Conservation (phyloP, 92 coral and sea anemone genomes). For the Epizoanthus rinbou region DNA sequence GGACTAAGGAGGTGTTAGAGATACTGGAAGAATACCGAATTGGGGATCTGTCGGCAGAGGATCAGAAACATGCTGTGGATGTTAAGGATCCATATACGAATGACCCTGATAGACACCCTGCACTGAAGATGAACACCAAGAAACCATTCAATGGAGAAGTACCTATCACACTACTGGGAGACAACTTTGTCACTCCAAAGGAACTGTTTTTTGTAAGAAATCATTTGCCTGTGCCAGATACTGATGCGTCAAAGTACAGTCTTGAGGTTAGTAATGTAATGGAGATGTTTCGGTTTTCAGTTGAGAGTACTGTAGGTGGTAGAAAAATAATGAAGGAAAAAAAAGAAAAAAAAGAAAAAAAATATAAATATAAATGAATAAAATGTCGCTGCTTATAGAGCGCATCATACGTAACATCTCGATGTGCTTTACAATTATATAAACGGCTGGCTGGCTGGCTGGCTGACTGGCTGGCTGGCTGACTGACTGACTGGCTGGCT, state of each 20-base stretch:
- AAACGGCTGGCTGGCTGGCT: too few relatives aligned
- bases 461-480: too few relatives aligned
- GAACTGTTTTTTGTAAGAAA: constrained; percentile 66
- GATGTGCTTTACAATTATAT: too few relatives aligned
- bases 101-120: constrained; percentile 69
- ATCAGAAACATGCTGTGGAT: neutral
- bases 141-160: constrained; percentile 70
- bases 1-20: constrained; percentile 48
- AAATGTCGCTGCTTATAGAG: too few relatives aligned
- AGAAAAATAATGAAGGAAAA: too few relatives aligned
- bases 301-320: too few relatives aligned
- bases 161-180: constrained; percentile 49
- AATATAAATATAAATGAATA: too few relatives aligned
- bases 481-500: too few relatives aligned
- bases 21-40: constrained; percentile 63
- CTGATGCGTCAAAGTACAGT: constrained; percentile 51
- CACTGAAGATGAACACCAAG: constrained; percentile 43
- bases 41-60: constrained; percentile 58
- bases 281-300: neutral
- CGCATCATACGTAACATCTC: too few relatives aligned
- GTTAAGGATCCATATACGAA: constrained; percentile 57
- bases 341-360: too few relatives aligned
- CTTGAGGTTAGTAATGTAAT: constrained; percentile 39
- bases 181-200: constrained; percentile 62
- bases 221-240: constrained; percentile 71